Evolutionary conservation across 30 jellyfish, hydroid and myxozoan genomes (phyloP).

Genomic region (Aurelia coerulea): DNA sequence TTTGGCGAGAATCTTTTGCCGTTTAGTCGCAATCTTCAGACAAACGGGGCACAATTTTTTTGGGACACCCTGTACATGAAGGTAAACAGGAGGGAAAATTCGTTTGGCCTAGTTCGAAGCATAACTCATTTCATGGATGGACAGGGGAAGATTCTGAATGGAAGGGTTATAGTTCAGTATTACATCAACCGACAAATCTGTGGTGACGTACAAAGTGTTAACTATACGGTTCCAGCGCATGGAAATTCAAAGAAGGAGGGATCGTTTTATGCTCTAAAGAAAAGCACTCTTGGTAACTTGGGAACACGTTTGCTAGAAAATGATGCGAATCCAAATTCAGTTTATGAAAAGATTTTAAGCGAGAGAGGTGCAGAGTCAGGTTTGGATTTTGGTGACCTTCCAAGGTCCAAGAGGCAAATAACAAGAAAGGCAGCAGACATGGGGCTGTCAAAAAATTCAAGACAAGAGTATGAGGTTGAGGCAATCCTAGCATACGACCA

Average conservation of each 20-base stretch:
- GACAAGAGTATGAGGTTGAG: conserved; percentile 7
- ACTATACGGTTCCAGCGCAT: conserved; percentile 5
- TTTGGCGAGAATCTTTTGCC: no score
- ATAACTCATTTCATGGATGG: no score
- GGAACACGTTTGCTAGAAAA: neutral
- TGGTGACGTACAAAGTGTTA: neutral
- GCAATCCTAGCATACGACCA: neutral
- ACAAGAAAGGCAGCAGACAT: neutral
- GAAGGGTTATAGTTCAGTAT: neutral
- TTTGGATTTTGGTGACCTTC: conserved; percentile 7
- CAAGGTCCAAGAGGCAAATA: conserved; percentile 16
- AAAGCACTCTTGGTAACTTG: conserved; percentile 3
- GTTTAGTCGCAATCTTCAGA: no score
- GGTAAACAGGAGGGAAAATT: no score
- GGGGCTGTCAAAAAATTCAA: neutral
- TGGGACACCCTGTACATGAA: no score
- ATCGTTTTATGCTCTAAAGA: conserved; percentile 17
- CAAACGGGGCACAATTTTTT: no score
- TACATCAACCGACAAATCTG: neutral
- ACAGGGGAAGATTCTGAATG: conserved; percentile 1
- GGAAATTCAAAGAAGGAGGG: conserved; percentile 8
- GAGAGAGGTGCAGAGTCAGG: neutral
- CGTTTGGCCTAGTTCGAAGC: no score
- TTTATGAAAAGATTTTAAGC: neutral
- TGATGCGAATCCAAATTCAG: neutral